These are phyloP conservation scores for Drosophila tanythrix DNA, from an alignment of 2,888 invertebrate genomes.

Conservation along the genomic window DNA sequence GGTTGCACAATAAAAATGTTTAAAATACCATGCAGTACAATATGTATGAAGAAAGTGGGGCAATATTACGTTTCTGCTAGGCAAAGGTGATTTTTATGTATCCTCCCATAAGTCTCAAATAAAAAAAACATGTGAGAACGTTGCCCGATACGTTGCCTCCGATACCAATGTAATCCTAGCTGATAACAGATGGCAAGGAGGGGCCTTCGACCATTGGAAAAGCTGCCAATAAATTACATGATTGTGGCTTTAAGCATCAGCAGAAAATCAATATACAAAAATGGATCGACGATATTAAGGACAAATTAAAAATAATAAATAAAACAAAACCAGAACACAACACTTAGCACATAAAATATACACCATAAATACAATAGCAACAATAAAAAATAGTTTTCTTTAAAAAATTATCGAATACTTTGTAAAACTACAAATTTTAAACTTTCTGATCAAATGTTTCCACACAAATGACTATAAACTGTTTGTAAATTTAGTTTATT, in stretches of 20 bases:
- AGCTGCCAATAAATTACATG: neutral
- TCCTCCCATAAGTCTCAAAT: neutral
- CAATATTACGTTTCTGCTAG: constrained; percentile 22
- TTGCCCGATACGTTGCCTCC: neutral
- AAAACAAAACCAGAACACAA: neutral
- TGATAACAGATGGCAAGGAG: neutral
- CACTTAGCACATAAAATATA: too few relatives aligned
- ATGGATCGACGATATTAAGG: neutral
- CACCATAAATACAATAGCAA: too few relatives aligned
- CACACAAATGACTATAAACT: neutral
- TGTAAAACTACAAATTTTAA: neutral
- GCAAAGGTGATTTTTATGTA: constrained; percentile 11
- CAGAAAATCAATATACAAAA: neutral
- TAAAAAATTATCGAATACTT: neutral
- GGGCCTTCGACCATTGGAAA: neutral
- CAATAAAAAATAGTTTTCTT: neutral
- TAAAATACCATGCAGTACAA: constrained; percentile 66
- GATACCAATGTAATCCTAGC: neutral
- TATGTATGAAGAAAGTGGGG: constrained; percentile 35
- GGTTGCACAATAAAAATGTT: constrained; percentile 73
- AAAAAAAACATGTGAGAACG: neutral
- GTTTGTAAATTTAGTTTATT: neutral
- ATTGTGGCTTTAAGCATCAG: neutral
- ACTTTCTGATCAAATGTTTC: neutral
- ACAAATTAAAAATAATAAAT: neutral